Conservation (phyloP, 2,797 vertebrate species). For the Macropodus opercularis region DNA sequence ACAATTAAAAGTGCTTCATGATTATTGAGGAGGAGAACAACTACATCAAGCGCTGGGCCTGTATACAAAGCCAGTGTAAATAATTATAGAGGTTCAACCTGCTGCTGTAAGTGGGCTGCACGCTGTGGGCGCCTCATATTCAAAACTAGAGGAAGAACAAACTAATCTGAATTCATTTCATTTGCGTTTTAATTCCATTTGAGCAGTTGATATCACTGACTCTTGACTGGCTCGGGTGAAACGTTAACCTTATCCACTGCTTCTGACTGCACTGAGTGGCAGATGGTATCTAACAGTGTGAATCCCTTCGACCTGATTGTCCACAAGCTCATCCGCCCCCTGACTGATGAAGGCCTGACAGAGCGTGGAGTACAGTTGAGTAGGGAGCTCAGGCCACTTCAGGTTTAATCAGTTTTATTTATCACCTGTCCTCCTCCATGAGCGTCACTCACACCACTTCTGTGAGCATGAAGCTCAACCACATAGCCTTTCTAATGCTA, state of each 20-base stretch:
- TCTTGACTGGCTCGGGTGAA: neutral
- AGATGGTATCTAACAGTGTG: constrained; percentile 5
- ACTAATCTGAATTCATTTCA: neutral
- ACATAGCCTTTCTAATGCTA: constrained; percentile 20
- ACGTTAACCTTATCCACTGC: neutral
- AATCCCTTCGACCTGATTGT: constrained; percentile 26
- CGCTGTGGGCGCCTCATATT: neutral
- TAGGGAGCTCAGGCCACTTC: constrained; percentile 39
- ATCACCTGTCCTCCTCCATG: constrained; percentile 43
- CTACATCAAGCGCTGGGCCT: too few relatives aligned
- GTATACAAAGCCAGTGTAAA: too few relatives aligned
- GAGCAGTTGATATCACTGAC: neutral
- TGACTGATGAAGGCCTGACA: constrained; percentile 52
- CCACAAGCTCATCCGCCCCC: constrained; percentile 1
- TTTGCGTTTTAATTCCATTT: constrained; percentile 7
- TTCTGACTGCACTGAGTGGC: constrained; percentile 4
- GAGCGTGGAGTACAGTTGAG: constrained; percentile 43
- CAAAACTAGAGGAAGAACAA: neutral
- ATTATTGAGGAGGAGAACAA: too few relatives aligned
- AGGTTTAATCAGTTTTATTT: constrained; percentile 54
- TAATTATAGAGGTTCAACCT: neutral
- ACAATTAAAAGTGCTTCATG: neutral
- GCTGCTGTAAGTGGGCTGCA: neutral
- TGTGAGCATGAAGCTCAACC: constrained; percentile 22
- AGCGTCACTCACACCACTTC: constrained; percentile 44